These are phyloP conservation scores for Apogon talboti DNA, from an alignment of 2,797 vertebrate genomes.

Conservation along the genomic window DNA sequence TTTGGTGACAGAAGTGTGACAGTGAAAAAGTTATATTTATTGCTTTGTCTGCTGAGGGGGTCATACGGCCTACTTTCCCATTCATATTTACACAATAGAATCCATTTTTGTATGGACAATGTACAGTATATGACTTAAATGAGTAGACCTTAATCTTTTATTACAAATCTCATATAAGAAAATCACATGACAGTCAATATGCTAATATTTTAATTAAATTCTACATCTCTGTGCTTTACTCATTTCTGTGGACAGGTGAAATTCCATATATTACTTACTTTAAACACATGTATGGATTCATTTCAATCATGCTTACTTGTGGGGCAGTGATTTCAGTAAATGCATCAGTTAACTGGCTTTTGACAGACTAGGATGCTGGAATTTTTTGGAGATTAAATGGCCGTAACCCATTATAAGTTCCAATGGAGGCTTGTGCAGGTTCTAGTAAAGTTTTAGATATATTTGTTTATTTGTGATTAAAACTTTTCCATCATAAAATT, in stretches of 20 bases:
- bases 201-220: background rate
- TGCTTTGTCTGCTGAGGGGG: constrained; percentile 18
- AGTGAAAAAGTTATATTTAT: constrained; percentile 24
- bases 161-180: background rate
- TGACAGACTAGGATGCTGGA: too few species aligned
- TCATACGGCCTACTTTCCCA: constrained; percentile 1
- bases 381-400: too few species aligned
- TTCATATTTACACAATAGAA: background rate
- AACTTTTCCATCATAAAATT: constrained; percentile 15
- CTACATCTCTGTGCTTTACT: background rate
- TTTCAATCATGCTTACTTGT: too few species aligned
- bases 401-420: too few species aligned
- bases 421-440: too few species aligned
- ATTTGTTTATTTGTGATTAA: background rate
- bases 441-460: too few species aligned
- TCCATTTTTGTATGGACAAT: too few species aligned
- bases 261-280: background rate
- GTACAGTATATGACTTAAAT: too few species aligned
- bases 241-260: background rate
- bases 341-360: too few species aligned
- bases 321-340: too few species aligned
- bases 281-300: too few species aligned
- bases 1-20: constrained; percentile 8
- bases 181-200: background rate
- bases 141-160: background rate